Conservation (phyloP, 2,113 vertebrate genomes). For the Alexandromys fortis region DNA sequence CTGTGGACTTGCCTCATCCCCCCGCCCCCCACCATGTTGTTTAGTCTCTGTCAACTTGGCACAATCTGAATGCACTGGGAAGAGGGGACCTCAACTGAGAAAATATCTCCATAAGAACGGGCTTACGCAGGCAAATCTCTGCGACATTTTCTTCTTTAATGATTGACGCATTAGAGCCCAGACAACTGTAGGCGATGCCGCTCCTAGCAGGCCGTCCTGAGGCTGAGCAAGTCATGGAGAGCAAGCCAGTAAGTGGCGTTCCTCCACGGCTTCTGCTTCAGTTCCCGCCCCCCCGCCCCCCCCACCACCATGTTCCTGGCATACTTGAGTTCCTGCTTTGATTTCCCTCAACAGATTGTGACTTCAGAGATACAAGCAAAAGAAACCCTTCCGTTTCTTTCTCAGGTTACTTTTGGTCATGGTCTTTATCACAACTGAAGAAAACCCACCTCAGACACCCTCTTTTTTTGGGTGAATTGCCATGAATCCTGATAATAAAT, state of each 20-base stretch:
- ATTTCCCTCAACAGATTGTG: neutral
- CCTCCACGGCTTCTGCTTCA: neutral
- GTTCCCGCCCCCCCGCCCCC: neutral
- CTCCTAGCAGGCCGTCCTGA: neutral
- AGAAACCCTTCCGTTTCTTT: neutral
- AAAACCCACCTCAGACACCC: neutral
- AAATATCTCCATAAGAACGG: neutral
- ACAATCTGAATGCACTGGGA: neutral
- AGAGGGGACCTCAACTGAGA: neutral
- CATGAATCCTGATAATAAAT: neutral
- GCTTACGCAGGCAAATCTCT: neutral
- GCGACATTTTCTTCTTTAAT: neutral
- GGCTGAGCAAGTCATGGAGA: no score
- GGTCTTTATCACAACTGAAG: neutral
- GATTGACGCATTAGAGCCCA: neutral
- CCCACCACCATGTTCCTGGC: neutral
- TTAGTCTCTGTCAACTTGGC: neutral
- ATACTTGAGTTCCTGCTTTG: neutral
- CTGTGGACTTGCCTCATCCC: neutral
- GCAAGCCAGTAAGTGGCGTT: neutral
- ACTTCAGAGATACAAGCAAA: neutral
- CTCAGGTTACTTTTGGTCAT: neutral
- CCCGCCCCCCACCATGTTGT: neutral
- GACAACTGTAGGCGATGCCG: neutral
- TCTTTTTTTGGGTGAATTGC: neutral